These are phyloP conservation scores for Poicephalus gulielmi DNA, from an alignment of 2,113 vertebrate species.

Conservation along the genomic window DNA sequence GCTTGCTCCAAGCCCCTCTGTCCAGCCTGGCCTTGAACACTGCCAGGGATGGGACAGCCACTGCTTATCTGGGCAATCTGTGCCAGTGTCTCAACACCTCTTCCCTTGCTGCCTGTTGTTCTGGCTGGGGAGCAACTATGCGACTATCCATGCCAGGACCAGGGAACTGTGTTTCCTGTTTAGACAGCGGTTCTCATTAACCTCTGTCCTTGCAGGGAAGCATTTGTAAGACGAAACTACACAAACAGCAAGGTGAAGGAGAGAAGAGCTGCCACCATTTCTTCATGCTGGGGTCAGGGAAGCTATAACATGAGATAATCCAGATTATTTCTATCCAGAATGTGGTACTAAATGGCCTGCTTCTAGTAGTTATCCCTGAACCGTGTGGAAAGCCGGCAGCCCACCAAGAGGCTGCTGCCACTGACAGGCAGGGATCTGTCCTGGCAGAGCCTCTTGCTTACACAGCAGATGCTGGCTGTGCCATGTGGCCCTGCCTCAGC, in stretches of 20 bases:
- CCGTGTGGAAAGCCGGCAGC: background rate
- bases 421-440: background rate
- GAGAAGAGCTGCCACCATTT: background rate
- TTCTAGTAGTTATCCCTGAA: background rate
- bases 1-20: background rate
- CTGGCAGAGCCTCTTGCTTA: background rate
- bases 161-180: background rate
- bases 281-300: background rate
- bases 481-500: background rate
- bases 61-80: background rate
- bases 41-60: background rate
- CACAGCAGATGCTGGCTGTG: background rate
- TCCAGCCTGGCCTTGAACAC: background rate
- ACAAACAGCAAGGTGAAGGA: background rate
- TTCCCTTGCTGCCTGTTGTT: background rate
- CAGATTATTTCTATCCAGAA: conserved; percentile 26
- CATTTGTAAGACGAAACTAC: background rate
- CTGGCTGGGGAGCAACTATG: background rate
- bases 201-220: background rate
- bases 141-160: background rate
- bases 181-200: background rate
- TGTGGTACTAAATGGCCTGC: background rate
- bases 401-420: background rate
- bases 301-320: background rate
- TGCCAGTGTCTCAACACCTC: background rate